phyloP scores from a whole-genome alignment of 1,140 invertebrate genomes.

The Lepidotrigona ventralis region DNA sequence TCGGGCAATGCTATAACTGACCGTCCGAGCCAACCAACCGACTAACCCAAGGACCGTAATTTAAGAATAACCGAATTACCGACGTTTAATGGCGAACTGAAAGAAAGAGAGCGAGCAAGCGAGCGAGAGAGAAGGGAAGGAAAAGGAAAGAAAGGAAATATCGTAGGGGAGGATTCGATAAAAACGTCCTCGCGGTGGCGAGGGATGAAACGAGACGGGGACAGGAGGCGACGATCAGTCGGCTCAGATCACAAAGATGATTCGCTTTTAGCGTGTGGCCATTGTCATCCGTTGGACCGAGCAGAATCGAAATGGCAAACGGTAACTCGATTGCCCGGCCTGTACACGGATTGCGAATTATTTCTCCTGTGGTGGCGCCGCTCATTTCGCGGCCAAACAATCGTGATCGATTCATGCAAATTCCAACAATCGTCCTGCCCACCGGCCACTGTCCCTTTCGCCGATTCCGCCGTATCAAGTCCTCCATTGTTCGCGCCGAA shows the following conservation, averaged over 20 bases:
- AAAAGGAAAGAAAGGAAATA: not conserved
- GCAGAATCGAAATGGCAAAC: constrained; percentile 78
- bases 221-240: constrained; percentile 37
- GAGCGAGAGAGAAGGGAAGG: no score
- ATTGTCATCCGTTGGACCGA: constrained; percentile 77
- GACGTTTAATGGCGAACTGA: constrained; percentile 22
- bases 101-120: not conserved
- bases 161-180: constrained; percentile 1
- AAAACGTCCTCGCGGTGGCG: not conserved
- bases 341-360: constrained; percentile 76
- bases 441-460: constrained; percentile 55
- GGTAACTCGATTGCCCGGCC: constrained; percentile 76
- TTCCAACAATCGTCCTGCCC: constrained; percentile 73
- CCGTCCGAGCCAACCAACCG: not conserved
- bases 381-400: constrained; percentile 75
- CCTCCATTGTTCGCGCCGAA: constrained; percentile 71
- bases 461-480: constrained; percentile 70
- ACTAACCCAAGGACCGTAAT: constrained; percentile 3
- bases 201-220: not conserved
- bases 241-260: constrained; percentile 76
- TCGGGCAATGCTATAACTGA: no score
- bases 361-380: constrained; percentile 74
- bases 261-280: constrained; percentile 74
- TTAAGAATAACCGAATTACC: no score
- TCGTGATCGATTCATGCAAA: constrained; percentile 79